Base-by-base conservation (phyloP, 2,888 invertebrate genomes). In the Campoplex capitator region DNA sequence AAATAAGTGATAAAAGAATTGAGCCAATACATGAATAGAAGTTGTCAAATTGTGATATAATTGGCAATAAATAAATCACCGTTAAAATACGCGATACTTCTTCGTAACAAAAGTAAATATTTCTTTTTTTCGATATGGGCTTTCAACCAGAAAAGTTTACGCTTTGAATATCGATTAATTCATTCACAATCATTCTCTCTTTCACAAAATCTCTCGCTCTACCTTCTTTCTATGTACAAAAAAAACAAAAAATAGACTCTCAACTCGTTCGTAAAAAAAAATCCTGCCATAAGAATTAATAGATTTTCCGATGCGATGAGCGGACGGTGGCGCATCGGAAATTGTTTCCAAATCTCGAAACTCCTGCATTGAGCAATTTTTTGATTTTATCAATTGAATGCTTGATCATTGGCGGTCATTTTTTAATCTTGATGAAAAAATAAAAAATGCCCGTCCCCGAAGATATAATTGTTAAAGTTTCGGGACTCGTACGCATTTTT, bases 221-320 rank as follows among this genome's bases (percentile, higher is more conserved):
- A 38, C 38, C 1, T 38, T 38, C 38, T 38, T 6, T 77, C 71
- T 90, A 88, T 91, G 35, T 90, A 90, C 89, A 91, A 38, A 89
- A 84, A 70, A 75, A 89, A 89, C 83, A 89, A 89, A 91, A 88
- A 90, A 90, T 90, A 89, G 88, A 85, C 88, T 89, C 85, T 88
- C 68, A 89, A 89, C 83, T 90, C 85, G 77, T 85, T 86, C 84
- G 74, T 88, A 90, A 88, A 90, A 88, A 89, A 89, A 90, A 86
- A 81, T 77, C 48, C 83, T 78, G 65, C 45, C 56, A 48, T 11
- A 38, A 42, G 2, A 78, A 71, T 78, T 42, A 84, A 58, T 42
- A 76, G 54, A 73, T 65, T 74, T 67, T n/a, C 81, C 65, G 58
- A 80, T 68, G 73, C 73, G 16, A 56, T 48, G 70, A 62, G 62